Evolutionary conservation across 2,113 vertebrate species (phyloP).

Genomic region (Oryzias melastigma): DNA sequence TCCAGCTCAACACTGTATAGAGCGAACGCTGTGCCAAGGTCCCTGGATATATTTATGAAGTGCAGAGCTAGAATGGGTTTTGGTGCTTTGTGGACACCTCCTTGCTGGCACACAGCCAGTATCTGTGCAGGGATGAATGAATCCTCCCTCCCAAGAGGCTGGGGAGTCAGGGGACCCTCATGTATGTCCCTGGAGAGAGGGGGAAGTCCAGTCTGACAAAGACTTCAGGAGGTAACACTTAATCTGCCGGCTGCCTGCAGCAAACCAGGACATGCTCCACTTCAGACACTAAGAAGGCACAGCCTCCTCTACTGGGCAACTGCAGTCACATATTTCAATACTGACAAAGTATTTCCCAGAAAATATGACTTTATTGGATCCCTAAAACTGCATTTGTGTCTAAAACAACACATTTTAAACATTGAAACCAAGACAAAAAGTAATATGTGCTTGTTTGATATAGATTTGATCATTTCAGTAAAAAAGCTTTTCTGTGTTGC

Average conservation of each 20-base stretch:
- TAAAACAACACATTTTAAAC: too few species aligned
- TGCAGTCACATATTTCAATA: constrained; percentile 8
- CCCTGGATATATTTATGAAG: constrained; percentile 33
- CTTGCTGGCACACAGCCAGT: constrained; percentile 20
- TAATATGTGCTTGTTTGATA: too few species aligned
- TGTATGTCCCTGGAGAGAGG: constrained; percentile 24
- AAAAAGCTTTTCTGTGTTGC: too few species aligned
- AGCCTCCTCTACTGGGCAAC: constrained; percentile 52
- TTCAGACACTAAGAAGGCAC: constrained; percentile 4
- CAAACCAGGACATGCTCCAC: constrained; percentile 14
- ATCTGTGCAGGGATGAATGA: constrained; percentile 36
- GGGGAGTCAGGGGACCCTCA: constrained; percentile 25
- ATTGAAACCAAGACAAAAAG: too few species aligned
- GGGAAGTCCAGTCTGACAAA: constrained; percentile 10
- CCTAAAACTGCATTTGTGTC: background rate
- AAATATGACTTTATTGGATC: background rate
- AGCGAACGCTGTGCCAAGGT: constrained; percentile 35
- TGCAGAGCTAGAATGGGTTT: constrained; percentile 36
- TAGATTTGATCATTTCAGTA: too few species aligned
- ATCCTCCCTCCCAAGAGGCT: constrained; percentile 25
- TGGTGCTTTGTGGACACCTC: constrained; percentile 35
- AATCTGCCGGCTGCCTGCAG: constrained; percentile 29
- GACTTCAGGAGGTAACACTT: constrained; percentile 19
- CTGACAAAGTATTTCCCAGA: background rate
- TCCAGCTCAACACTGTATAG: constrained; percentile 55